Evolutionary conservation across 2,113 vertebrate genomes (phyloP), one percentile per base, ranked within the genome.

Genomic region (Thermophis baileyi): DNA sequence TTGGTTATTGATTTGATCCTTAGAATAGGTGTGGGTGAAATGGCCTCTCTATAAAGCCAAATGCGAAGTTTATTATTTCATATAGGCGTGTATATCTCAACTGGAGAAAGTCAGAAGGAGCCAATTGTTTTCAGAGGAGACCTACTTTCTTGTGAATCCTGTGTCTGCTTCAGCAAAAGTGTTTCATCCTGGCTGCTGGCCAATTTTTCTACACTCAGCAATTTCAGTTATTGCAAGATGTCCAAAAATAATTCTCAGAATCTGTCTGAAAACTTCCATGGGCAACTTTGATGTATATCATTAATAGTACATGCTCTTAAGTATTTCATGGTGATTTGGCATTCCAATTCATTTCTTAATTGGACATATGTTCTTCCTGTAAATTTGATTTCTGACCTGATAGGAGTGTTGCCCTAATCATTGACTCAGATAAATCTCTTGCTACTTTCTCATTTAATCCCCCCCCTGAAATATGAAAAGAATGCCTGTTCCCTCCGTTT

Each of bases 321-420:
- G 69, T 89, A 85, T 92, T 92, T 85, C 88, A 89, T 89, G 88
- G 69, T 85, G 92, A 89, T 92, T 85, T 85, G 40, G 69, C 92
- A 85, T 85, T 85, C 88, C 44, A 55, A 50, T 92, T 92, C 69
- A 85, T 57, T 89, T 47, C 88, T 57, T 92, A 92, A 92, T 88
- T 92, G 92, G 92, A 88, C 51, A 92, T 85, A 88, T 89, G 92
- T 92, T 92, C 88, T 85, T 53, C 51, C 69, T 85, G 88, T 85
- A 92, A 92, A 57, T 85, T n/a, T 92, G 63, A 89, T 89, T 89
- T 57, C 63, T 55, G 63, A 47, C 92, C 54, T 40, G 51, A 89
- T 89, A 18, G 57, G 89, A 89, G 6, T 6, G 40, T 57, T 92
- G 88, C 18, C 88, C 63, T 85, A 44, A 47, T 89, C 50, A n/a